Percentiles rank a stretch among this genome's conserved stretches.
These are phyloP conservation scores for Nerophis lumbriciformis DNA, from an alignment of 2,113 vertebrate genomes.

Conservation along the genomic window DNA sequence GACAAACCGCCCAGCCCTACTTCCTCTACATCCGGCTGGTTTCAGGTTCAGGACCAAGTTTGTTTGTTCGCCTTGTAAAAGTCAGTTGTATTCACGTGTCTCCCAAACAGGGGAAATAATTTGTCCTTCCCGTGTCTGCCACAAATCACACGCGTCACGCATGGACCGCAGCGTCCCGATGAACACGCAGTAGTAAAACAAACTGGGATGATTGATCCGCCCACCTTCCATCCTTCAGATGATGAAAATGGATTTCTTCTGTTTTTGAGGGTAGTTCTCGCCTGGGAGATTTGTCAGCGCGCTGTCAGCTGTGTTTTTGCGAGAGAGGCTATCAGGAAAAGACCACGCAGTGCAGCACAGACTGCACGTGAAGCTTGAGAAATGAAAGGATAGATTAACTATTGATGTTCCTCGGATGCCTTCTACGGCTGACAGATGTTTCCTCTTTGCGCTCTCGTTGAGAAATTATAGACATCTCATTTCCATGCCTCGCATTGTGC, in stretches of 20 bases:
- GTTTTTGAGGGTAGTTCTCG: constrained; percentile 41
- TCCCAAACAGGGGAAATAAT: neutral
- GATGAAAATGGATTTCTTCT: constrained; percentile 81
- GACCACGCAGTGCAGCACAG: constrained; percentile 56
- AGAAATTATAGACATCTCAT: neutral
- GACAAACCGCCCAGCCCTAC: too few species aligned
- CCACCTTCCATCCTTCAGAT: constrained; percentile 49
- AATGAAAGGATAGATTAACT: neutral
- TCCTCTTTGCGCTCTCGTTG: constrained; percentile 29
- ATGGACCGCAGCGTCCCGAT: neutral
- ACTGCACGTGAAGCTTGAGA: constrained; percentile 72
- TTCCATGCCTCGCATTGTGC: too few species aligned
- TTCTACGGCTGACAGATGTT: constrained; percentile 35
- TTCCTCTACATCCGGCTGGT: neutral
- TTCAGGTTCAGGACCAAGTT: too few species aligned
- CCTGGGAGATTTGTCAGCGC: constrained; percentile 58
- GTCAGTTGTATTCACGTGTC: constrained; percentile 9
- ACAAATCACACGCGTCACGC: constrained; percentile 21
- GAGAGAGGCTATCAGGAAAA: constrained; percentile 55
- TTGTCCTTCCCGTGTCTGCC: constrained; percentile 16
- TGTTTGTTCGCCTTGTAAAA: neutral
- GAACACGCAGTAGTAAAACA: constrained; percentile 9
- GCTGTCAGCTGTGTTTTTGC: constrained; percentile 66
- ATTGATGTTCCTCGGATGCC: constrained; percentile 47
- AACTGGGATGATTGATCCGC: constrained; percentile 67